Evolutionary conservation across 37 sponge, comb jelly and placozoan species (phyloP).

Genomic region (Hormiphora californensis): DNA sequence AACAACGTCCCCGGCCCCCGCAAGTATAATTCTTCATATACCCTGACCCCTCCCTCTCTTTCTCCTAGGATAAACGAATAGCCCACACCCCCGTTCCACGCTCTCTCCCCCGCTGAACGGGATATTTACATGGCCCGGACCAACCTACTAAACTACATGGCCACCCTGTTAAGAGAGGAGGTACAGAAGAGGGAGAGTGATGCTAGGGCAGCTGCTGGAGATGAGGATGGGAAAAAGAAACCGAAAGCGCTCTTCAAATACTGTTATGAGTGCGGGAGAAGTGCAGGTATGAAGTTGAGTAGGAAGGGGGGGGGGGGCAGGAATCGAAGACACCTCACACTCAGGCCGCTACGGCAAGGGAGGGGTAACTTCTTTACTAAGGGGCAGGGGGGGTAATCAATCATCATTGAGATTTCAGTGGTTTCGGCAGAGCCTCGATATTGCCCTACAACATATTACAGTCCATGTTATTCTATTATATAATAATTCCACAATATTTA

Average conservation of each 20-base stretch:
- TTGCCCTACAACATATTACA: no score
- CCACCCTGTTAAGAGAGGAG: slow-evolving; percentile 25
- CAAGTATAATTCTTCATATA: background rate
- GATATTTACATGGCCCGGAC: slow-evolving; percentile 52
- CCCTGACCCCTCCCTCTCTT: no score
- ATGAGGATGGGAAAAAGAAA: slow-evolving; percentile 8
- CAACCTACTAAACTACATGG: slow-evolving; percentile 53
- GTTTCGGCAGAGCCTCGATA: no score
- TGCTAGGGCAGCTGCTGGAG: background rate
- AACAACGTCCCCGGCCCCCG: background rate
- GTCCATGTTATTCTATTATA: no score
- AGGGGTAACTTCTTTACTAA: no score
- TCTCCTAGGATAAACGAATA: slow-evolving; percentile 54
- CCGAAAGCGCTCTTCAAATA: slow-evolving; percentile 34
- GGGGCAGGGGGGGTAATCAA: no score
- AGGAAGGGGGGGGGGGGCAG: no score
- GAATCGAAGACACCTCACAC: no score
- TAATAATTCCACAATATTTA: no score
- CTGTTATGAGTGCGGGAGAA: slow-evolving; percentile 38
- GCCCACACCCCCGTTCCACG: slow-evolving; percentile 55
- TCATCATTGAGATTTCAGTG: no score
- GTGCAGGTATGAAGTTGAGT: slow-evolving; percentile 19
- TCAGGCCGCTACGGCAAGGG: no score
- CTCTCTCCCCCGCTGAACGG: slow-evolving; percentile 53
- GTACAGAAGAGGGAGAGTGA: background rate